Conservation (phyloP, 2,113 vertebrate genomes). For the Brienomyrus brachyistius region DNA sequence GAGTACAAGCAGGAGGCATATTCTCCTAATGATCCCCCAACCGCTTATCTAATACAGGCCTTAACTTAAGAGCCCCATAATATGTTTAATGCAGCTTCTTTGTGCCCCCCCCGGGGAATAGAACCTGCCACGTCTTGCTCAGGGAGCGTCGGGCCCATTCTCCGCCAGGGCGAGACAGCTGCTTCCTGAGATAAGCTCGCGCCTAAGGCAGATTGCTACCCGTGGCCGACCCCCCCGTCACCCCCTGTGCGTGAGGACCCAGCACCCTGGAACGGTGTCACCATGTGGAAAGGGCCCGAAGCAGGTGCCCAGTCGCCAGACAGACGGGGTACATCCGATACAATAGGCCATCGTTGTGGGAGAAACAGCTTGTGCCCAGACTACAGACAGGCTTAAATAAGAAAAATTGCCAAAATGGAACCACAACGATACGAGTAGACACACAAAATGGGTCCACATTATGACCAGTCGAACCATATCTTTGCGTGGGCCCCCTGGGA, state of each 20-base stretch:
- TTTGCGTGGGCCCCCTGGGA: neutral
- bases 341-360: neutral
- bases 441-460: neutral
- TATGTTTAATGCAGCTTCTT: neutral
- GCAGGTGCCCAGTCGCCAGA: neutral
- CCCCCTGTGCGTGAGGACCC: too few relatives aligned
- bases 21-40: neutral
- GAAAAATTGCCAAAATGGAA: neutral
- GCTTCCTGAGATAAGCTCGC: conserved; percentile 15
- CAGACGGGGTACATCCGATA: neutral
- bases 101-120: neutral
- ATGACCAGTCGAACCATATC: neutral
- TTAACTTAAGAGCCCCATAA: neutral
- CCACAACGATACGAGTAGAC: neutral
- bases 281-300: neutral
- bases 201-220: conserved; percentile 15
- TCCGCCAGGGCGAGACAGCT: neutral
- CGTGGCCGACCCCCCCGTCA: neutral
- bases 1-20: neutral
- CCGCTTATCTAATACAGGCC: neutral
- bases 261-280: neutral
- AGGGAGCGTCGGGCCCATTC: neutral
- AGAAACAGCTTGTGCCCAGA: neutral
- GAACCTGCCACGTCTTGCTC: neutral
- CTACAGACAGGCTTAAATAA: neutral